phyloP scores from a whole-genome alignment of 2,113 vertebrate genomes.

The Austrofundulus limnaeus region DNA sequence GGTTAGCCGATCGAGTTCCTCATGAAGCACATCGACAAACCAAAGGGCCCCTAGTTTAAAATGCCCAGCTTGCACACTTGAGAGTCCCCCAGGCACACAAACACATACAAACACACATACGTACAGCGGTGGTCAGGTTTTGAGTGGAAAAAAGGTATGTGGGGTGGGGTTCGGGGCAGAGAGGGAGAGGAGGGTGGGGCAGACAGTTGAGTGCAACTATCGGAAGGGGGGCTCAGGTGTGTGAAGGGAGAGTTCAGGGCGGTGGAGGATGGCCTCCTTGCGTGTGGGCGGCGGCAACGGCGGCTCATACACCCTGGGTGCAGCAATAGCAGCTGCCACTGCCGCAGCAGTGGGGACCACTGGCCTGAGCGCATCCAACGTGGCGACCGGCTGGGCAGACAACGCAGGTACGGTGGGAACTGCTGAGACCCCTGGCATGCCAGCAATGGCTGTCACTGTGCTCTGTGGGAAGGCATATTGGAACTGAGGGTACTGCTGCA shows the following conservation, averaged over 20 bases:
- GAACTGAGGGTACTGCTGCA: slow-evolving; percentile 82
- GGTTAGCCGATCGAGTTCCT: slow-evolving; percentile 50
- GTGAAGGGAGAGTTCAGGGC: slow-evolving; percentile 84
- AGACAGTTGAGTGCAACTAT: slow-evolving; percentile 76
- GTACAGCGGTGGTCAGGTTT: slow-evolving; percentile 65
- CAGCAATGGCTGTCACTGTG: slow-evolving; percentile 67
- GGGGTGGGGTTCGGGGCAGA: slow-evolving; percentile 40
- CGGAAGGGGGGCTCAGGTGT: slow-evolving; percentile 84
- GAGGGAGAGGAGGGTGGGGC: slow-evolving; percentile 40
- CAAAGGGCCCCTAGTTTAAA: slow-evolving; percentile 37
- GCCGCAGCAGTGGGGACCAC: slow-evolving; percentile 76
- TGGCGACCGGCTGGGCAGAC: slow-evolving; percentile 63
- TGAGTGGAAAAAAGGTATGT: slow-evolving; percentile 51
- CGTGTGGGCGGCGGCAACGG: slow-evolving; percentile 83
- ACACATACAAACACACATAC: slow-evolving; percentile 35
- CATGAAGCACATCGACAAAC: slow-evolving; percentile 57
- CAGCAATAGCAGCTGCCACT: slow-evolving; percentile 76
- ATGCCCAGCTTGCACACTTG: slow-evolving; percentile 30
- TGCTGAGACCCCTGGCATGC: slow-evolving; percentile 54
- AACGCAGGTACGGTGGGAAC: slow-evolving; percentile 47
- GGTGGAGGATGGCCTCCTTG: slow-evolving; percentile 84
- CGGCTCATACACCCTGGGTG: slow-evolving; percentile 85
- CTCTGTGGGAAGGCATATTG: slow-evolving; percentile 77
- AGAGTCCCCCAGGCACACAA: slow-evolving; percentile 31
- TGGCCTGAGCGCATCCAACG: slow-evolving; percentile 80